Percentiles rank a stretch among this genome's conserved stretches.
phyloP scores from a whole-genome alignment of 2,113 vertebrate genomes.

The Sigmodon hispidus region DNA sequence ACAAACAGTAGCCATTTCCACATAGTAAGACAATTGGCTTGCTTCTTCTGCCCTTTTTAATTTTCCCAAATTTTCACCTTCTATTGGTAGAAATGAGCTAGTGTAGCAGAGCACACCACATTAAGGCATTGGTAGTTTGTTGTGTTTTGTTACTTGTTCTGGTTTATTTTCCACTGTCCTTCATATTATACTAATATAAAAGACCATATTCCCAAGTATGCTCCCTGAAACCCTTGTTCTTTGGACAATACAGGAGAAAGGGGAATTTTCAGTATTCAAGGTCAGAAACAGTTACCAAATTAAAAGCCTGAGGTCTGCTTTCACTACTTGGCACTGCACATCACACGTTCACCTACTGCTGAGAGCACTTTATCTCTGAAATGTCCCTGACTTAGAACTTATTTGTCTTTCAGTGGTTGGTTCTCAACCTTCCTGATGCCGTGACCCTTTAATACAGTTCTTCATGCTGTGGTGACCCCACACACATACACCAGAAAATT shows the following conservation, averaged over 20 bases:
- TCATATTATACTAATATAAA: neutral
- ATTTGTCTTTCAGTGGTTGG: neutral
- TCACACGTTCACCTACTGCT: neutral
- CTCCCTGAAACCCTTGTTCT: neutral
- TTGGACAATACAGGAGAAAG: neutral
- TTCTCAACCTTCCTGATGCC: neutral
- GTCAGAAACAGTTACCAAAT: neutral
- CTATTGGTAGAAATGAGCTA: neutral
- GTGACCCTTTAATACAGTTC: neutral
- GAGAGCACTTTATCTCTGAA: neutral
- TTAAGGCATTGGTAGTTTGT: neutral
- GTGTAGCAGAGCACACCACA: neutral
- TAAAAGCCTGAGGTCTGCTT: neutral
- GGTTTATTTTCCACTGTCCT: neutral
- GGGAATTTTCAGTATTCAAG: neutral
- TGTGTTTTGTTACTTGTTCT: neutral
- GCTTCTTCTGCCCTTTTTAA: neutral
- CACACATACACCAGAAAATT: neutral
- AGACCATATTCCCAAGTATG: neutral
- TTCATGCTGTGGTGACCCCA: neutral
- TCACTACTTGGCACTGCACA: neutral
- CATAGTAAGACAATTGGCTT: neutral
- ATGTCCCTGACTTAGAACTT: neutral
- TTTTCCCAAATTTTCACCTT: neutral
- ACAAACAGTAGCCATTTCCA: neutral